Evolutionary conservation across 2,888 invertebrate species (phyloP).

Genomic region (Zhengitettix transpicula): DNA sequence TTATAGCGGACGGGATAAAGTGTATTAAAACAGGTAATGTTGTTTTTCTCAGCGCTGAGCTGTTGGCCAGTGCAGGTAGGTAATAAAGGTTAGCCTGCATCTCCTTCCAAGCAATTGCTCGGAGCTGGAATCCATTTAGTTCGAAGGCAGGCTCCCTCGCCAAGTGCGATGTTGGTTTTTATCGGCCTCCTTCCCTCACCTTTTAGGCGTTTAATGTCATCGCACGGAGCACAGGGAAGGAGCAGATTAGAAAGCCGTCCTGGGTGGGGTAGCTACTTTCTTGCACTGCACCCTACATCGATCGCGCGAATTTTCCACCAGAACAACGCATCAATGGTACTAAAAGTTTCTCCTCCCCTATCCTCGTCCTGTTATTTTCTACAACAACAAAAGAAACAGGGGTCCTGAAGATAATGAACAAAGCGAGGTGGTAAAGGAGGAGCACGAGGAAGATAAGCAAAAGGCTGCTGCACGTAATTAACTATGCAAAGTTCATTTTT

Average conservation of each 20-base stretch:
- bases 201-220: background rate
- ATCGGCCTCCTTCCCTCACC: background rate
- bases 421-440: background rate
- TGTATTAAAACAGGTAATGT: too few species aligned
- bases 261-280: background rate
- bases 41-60: too few species aligned
- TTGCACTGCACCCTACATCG: background rate
- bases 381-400: too few species aligned
- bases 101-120: background rate
- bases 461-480: background rate
- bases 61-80: too few species aligned
- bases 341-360: background rate
- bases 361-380: background rate
- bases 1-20: too few species aligned
- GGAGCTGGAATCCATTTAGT: background rate
- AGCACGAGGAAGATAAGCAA: background rate
- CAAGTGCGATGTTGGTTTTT: background rate
- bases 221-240: background rate
- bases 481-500: conserved; percentile 1
- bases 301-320: background rate
- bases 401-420: too few species aligned
- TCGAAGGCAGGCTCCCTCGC: background rate
- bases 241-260: background rate
- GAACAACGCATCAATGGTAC: background rate
- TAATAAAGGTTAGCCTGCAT: too few species aligned